Evolutionary conservation across 2,113 vertebrate genomes (phyloP), one percentile per base, ranked within the genome.

Genomic region (Mobula hypostoma): DNA sequence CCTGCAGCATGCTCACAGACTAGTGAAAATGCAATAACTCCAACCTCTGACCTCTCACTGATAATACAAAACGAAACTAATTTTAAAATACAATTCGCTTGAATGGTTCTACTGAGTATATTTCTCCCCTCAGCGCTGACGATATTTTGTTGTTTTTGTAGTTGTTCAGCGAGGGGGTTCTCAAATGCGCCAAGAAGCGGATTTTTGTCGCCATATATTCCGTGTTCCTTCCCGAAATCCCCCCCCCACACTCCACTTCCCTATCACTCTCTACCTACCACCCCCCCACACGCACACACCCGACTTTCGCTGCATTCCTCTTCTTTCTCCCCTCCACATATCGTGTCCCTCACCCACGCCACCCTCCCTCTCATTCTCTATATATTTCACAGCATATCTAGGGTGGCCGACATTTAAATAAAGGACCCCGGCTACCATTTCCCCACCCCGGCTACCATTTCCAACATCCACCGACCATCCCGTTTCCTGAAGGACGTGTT

Each of bases 21-120:
- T 74, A 66, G 68, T 93, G 63, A 93, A 93, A 93, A 40, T 74
- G 91, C 11, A 74, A 74, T 93, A 74, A 70, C 91, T 70, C 32
- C 74, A 93, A 93, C 91, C 91, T 48, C 70, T 93, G 68, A 72
- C 70, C 91, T 56, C 56, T 72, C 32, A 27, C 66, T 93, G 91
- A 72, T 93, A 93, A 74, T 56, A 74, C n/a, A 72, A 92, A 92
- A 93, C 17, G 66, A 56, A 93, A 74, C 91, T 40, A 70, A 93
- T 93, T 93, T 74, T 74, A 19, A 48, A 21, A 5, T 48, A 12
- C 36, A 29, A 29, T 93, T 93, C 36, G 29, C 91, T 48, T 48
- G 68, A 93, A 27, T 11, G 36, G 11, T 88, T 5, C 56, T 29
- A 58, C 61, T 3, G 83, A 61, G 12, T 12, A 66, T 17, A 19